Conservation (phyloP, 2,113 vertebrate species). For the Leptosomus discolor region DNA sequence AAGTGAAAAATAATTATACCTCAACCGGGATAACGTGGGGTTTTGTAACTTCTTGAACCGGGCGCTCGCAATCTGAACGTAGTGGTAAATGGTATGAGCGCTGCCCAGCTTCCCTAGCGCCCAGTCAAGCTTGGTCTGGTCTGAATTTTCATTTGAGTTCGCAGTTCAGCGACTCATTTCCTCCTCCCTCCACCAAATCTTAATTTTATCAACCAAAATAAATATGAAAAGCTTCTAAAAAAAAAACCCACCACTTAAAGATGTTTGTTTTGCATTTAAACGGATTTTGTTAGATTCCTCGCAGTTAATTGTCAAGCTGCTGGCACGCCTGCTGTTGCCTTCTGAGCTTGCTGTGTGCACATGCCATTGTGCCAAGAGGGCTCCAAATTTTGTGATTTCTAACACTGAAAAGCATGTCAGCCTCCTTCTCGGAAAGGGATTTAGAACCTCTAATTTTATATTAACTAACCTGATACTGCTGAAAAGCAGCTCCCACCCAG, state of each 20-base stretch:
- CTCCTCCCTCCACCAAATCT: not conserved
- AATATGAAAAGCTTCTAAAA: not conserved
- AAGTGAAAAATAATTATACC: constrained; percentile 11
- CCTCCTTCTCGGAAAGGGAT: not conserved
- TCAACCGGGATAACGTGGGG: not conserved
- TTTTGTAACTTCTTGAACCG: not conserved
- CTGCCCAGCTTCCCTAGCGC: not conserved
- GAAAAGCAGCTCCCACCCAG: not conserved
- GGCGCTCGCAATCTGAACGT: not conserved
- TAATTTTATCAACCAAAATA: constrained; percentile 3
- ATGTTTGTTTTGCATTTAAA: not conserved
- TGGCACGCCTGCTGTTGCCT: not conserved
- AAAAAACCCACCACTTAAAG: not conserved
- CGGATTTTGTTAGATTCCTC: not conserved
- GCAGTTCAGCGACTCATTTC: not conserved
- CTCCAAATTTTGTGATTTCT: not conserved
- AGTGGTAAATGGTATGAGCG: not conserved
- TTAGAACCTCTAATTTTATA: not conserved
- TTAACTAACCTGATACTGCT: not conserved
- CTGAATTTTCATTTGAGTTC: constrained; percentile 17
- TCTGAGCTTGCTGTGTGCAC: not conserved
- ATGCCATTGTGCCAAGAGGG: not conserved
- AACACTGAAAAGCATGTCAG: not conserved
- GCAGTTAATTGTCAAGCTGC: not conserved
- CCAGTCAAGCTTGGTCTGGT: not conserved